phyloP scores from a whole-genome alignment of 1,140 invertebrate genomes.

The Aricia agestis region DNA sequence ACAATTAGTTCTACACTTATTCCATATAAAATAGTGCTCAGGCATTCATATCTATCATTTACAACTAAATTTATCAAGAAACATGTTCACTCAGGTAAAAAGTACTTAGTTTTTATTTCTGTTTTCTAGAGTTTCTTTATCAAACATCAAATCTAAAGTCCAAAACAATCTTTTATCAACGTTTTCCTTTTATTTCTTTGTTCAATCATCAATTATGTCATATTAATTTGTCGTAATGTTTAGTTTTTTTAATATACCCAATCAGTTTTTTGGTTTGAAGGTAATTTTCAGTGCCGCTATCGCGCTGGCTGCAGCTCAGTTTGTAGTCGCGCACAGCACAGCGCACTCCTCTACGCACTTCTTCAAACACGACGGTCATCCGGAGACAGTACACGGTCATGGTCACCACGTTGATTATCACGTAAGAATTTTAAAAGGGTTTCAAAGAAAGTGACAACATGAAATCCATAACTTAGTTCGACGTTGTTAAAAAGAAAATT shows the following conservation, averaged over 20 bases:
- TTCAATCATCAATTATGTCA: too few species aligned
- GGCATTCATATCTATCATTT: not conserved
- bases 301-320: not conserved
- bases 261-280: not conserved
- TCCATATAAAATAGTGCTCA: not conserved
- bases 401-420: slow-evolving; percentile 24
- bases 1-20: not conserved
- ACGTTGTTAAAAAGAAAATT: too few species aligned
- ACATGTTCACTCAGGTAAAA: not conserved
- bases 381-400: slow-evolving; percentile 24
- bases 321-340: slow-evolving; percentile 2
- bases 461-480: too few species aligned
- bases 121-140: too few species aligned
- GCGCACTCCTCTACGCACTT: slow-evolving; percentile 47
- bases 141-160: too few species aligned
- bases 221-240: too few species aligned
- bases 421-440: not conserved
- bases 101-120: not conserved
- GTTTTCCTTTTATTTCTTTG: too few species aligned
- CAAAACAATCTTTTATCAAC: too few species aligned
- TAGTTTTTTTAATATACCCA: too few species aligned
- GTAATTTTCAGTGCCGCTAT: not conserved
- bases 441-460: too few species aligned
- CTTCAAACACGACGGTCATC: slow-evolving; percentile 39
- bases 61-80: not conserved